Conservation (phyloP, 2,113 vertebrate species). For the Aptenodytes forsteri region DNA sequence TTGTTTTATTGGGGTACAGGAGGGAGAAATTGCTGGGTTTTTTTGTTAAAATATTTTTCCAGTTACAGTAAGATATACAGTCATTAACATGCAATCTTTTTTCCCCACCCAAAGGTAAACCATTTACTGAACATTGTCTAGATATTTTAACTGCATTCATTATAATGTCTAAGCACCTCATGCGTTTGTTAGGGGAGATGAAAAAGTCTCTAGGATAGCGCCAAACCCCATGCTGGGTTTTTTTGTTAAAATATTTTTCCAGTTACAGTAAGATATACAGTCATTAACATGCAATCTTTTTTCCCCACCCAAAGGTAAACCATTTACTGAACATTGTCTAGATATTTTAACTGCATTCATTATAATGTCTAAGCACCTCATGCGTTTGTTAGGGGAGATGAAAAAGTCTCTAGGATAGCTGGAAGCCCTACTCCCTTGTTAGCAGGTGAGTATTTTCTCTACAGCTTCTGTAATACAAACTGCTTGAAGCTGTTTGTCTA, state of each 20-base stretch:
- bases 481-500: constrained; percentile 17
- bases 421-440: not conserved
- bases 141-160: constrained; percentile 39
- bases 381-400: not conserved
- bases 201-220: not conserved
- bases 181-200: not conserved
- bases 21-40: not conserved
- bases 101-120: not conserved
- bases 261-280: constrained; percentile 26
- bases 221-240: rapidly evolving
- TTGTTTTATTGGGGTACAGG: not conserved
- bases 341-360: constrained; percentile 39
- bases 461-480: constrained; percentile 8
- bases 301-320: not conserved
- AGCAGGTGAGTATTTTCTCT: constrained; percentile 7
- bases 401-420: not conserved
- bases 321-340: constrained; percentile 1
- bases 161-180: not conserved
- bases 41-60: not conserved
- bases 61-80: constrained; percentile 26
- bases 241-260: not conserved
- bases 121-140: constrained; percentile 1
- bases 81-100: constrained; percentile 34
- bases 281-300: constrained; percentile 34
- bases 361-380: not conserved